Evolutionary conservation across 2,888 invertebrate species (phyloP), one percentile per base, ranked within the genome.

Genomic region (Epinotia nisella): DNA sequence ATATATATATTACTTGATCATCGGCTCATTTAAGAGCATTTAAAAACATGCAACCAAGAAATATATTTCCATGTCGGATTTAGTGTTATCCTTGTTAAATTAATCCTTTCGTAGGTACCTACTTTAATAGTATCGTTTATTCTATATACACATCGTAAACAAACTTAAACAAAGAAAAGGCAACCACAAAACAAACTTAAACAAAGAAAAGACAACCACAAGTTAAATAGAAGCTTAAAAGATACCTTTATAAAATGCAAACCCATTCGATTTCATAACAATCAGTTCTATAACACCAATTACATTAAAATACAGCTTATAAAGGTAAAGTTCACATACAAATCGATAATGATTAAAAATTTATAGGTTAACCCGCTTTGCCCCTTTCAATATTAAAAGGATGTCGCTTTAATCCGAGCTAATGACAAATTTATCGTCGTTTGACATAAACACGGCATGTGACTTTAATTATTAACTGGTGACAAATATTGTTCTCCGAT

Each of bases 271-370:
- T 83, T 85, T 82, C 76, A 80, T 80, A 80, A 66, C 70, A 81
- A 83, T 80, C 35, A 35, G 78, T 83, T 82, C 81, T 82, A 87
- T 85, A 74, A 80, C 78, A 74, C 80, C 83, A 82, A 88, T 89
- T 88, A 88, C 76, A 70, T 76, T 51, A 80, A 81, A 83, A 82
- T 76, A 81, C 79, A 78, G 79, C 78, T 81, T 82, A 78, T 77
- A 67, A 76, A 29, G 53, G 74, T 78, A 77, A 79, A 79, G 75
- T 77, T 74, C 70, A 73, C 65, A 81, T 76, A 79, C 79, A 80
- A 77, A 82, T 86, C 86, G 78, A 86, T 85, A 80, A 64, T 75
- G 75, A 80, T 83, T 82, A 82, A 78, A 78, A 62, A 83, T 84
- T 80, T 76, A 83, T 78, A 62, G 70, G 76, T 74, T 58, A 56